phyloP scores from a whole-genome alignment of 2,888 invertebrate species.

The Scaptomyza parva region DNA sequence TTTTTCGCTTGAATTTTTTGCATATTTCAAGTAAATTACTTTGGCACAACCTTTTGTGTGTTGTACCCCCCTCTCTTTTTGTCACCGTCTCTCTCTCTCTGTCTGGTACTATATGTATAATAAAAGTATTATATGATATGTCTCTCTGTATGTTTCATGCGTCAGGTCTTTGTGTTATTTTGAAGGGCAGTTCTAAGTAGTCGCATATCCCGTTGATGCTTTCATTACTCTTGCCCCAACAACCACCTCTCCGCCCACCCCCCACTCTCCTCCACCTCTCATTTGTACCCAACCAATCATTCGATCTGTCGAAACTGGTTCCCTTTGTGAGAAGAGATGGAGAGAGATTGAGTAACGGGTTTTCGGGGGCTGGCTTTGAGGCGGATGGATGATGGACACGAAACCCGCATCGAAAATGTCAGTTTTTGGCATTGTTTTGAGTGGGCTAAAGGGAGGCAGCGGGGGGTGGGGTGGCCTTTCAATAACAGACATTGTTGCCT shows the following conservation, averaged over 20 bases:
- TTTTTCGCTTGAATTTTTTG: constrained; percentile 32
- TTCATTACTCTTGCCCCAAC: constrained; percentile 68
- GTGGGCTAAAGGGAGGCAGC: background rate
- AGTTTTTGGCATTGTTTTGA: constrained; percentile 47
- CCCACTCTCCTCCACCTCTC: constrained; percentile 4
- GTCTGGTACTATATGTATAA: constrained; percentile 40
- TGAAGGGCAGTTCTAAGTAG: constrained; percentile 52
- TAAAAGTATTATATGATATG: constrained; percentile 54
- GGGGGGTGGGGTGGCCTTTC: constrained; percentile 3
- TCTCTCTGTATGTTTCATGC: constrained; percentile 20
- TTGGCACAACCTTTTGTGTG: constrained; percentile 63
- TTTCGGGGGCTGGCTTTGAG: background rate
- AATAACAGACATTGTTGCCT: constrained; percentile 34
- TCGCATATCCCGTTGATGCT: constrained; percentile 63
- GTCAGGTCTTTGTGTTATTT: constrained; percentile 32
- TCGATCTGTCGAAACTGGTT: constrained; percentile 21
- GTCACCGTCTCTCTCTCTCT: constrained; percentile 9
- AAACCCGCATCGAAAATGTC: constrained; percentile 76
- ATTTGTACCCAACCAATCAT: constrained; percentile 18
- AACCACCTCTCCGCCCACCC: constrained; percentile 24
- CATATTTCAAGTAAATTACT: constrained; percentile 53
- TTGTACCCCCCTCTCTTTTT: constrained; percentile 14
- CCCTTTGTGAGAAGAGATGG: constrained; percentile 15
- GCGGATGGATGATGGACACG: background rate
- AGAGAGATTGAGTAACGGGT: background rate